These are phyloP conservation scores for Melanotaenia parkinsoni DNA, from an alignment of 2,797 vertebrate genomes.

Conservation along the genomic window DNA sequence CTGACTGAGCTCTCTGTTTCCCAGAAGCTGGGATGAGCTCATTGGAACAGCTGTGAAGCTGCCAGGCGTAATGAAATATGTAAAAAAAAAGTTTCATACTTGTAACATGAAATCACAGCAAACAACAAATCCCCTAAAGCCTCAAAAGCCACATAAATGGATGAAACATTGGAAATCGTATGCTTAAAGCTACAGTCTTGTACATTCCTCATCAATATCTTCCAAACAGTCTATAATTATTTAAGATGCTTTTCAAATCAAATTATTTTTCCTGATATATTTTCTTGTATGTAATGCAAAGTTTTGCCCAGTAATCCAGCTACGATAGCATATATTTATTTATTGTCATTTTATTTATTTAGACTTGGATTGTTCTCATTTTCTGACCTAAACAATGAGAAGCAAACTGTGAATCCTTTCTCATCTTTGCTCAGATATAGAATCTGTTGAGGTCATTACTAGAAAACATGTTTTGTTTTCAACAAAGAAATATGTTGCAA, in stretches of 20 bases:
- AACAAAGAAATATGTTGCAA: not conserved
- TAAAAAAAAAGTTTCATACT: conserved; percentile 1
- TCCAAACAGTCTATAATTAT: not conserved
- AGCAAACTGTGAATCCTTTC: not conserved
- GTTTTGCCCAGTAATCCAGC: not conserved
- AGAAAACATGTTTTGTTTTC: not conserved
- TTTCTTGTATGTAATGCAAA: not conserved
- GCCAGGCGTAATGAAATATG: conserved; percentile 34
- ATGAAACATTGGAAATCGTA: not conserved
- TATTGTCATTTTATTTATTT: not conserved
- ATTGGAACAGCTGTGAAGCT: conserved; percentile 48
- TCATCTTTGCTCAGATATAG: not conserved
- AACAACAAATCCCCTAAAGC: not conserved
- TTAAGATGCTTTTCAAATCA: not conserved
- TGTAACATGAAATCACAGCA: not conserved
- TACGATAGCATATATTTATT: not conserved
- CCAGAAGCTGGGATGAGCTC: conserved; percentile 56
- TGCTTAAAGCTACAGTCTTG: not conserved
- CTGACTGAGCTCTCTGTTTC: conserved; percentile 37
- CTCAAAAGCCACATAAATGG: not conserved
- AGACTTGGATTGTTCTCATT: not conserved
- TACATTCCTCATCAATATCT: not conserved
- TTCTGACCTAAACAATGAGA: not conserved
- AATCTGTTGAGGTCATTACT: not conserved
- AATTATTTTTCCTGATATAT: not conserved